Conservation (phyloP, 2,797 vertebrate species). For the Galago senegalensis region DNA sequence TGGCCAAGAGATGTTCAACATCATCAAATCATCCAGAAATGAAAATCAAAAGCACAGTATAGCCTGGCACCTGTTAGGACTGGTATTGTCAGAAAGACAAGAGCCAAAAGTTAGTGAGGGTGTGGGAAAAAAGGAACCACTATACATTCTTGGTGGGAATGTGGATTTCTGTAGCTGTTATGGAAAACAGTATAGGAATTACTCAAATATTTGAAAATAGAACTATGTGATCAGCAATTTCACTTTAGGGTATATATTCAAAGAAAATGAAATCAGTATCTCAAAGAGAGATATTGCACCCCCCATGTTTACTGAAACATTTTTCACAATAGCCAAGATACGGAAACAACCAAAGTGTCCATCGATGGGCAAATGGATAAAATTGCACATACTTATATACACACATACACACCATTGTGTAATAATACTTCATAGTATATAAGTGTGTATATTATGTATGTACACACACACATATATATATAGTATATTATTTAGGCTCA, state of each 20-base stretch:
- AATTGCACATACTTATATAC: background rate
- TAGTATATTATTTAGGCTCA: background rate
- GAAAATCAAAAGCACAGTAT: background rate
- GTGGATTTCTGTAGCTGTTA: background rate
- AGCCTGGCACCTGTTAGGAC: background rate
- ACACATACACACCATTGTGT: too few species aligned
- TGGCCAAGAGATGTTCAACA: background rate
- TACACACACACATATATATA: too few species aligned
- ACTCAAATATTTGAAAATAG: background rate
- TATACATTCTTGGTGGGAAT: background rate
- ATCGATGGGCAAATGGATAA: background rate
- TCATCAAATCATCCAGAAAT: background rate
- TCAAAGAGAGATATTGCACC: background rate
- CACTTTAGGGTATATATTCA: background rate
- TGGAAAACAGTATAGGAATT: background rate
- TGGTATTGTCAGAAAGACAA: background rate
- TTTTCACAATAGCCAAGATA: background rate
- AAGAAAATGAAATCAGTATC: background rate
- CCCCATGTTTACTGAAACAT: background rate
- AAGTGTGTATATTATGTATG: too few species aligned
- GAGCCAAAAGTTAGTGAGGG: background rate
- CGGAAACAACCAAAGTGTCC: background rate
- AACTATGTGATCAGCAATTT: background rate
- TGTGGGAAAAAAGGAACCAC: background rate
- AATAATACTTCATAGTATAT: too few species aligned